phyloP scores from a whole-genome alignment of 2,113 vertebrate species.

The Pteronura brasiliensis region DNA sequence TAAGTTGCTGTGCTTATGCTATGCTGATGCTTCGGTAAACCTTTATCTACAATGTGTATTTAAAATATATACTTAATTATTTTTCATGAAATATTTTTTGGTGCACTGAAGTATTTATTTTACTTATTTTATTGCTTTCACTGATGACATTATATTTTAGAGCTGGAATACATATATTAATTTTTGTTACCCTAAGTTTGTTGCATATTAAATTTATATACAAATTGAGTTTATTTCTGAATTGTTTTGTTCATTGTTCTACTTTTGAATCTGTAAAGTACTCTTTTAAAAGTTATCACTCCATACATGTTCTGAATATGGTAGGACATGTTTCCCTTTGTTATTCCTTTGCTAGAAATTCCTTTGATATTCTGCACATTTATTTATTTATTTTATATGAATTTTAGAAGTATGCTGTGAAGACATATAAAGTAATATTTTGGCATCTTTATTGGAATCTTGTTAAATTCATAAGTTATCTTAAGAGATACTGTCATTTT shows the following conservation, averaged over 20 bases:
- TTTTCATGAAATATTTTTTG: not conserved
- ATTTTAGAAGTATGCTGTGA: not conserved
- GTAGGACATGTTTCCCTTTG: not conserved
- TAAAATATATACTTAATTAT: not conserved
- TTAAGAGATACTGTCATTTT: not conserved
- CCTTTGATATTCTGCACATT: not conserved
- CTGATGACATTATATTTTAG: not conserved
- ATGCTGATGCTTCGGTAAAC: not conserved
- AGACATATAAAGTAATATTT: conserved; percentile 21
- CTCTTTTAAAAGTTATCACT: not conserved
- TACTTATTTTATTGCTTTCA: not conserved
- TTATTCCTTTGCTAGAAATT: not conserved
- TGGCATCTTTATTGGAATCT: not conserved
- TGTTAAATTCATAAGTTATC: conserved; percentile 25
- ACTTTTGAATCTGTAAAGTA: not conserved
- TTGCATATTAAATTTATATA: not conserved
- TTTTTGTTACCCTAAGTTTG: not conserved
- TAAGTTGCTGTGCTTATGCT: not conserved
- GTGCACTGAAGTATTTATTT: not conserved
- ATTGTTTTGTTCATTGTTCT: not conserved
- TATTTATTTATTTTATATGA: conserved; percentile 16
- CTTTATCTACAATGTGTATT: not conserved
- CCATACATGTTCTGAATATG: not conserved
- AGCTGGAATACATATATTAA: not conserved
- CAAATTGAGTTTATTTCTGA: not conserved